Evolutionary conservation across 2,113 vertebrate genomes (phyloP).

Genomic region (Sapayoa aenigma): DNA sequence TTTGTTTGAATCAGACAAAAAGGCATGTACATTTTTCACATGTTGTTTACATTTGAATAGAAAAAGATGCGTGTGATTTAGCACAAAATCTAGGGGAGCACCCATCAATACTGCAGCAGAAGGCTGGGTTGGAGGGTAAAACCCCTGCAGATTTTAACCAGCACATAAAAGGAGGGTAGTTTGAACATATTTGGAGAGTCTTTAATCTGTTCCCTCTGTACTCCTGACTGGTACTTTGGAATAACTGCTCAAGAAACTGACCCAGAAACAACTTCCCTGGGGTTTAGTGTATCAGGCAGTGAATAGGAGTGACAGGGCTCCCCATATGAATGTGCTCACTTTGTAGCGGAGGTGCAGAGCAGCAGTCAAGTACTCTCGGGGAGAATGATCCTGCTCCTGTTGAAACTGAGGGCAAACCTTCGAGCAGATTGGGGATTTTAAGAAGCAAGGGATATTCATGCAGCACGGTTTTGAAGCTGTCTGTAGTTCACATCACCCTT

Average conservation of each 20-base stretch:
- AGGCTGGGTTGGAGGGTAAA: background rate
- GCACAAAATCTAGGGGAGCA: background rate
- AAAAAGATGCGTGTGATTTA: background rate
- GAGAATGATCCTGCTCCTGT: background rate
- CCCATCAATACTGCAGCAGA: background rate
- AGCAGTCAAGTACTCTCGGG: background rate
- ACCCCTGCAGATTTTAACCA: background rate
- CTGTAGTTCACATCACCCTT: background rate
- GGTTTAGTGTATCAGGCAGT: background rate
- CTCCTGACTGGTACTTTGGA: background rate
- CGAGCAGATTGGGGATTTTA: background rate
- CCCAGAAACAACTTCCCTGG: conserved; percentile 45
- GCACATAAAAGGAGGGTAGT: background rate
- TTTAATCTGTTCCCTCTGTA: background rate
- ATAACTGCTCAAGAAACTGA: background rate
- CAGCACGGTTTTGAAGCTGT: background rate
- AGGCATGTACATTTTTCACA: background rate
- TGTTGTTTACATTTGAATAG: background rate
- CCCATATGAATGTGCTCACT: fast-evolving
- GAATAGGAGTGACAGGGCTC: background rate
- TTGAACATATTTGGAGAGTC: background rate
- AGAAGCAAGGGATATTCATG: background rate
- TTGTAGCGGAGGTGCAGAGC: background rate
- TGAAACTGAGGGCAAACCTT: background rate
- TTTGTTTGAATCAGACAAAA: background rate